Evolutionary conservation across 2,888 invertebrate species (phyloP), one percentile per base, ranked within the genome.

Genomic region (Eupithecia abbreviata): DNA sequence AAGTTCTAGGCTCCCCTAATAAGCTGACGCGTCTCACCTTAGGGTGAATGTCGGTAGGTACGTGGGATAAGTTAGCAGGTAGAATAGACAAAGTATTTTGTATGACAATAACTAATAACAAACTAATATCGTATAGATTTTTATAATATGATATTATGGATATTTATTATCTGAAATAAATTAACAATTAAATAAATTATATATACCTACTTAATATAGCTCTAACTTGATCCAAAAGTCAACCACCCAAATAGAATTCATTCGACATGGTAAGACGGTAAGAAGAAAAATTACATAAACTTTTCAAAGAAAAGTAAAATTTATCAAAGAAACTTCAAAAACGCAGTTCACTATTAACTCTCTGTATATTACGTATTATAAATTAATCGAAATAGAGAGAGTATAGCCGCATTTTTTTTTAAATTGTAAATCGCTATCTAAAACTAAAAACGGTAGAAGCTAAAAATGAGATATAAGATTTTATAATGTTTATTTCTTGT

Each of bases 1-100:
- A 93, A 94, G 90, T 94, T 94, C 91, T 92, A 91, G 92, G 90
- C 91, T 92, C 93, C 94, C 93, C 93, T 94, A 94, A 94, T 93
- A 94, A 94, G 93, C 91, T 88, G 88, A 88, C 87, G 87, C 90
- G 90, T 92, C 91, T 92, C 92, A 93, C 93, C 92, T 93, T 90
- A 89, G 92, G 92, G 93, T 84, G 91, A 91, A 91, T 80, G 82
- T 73, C 81, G 47, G 42, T 49, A 69, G 47, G 42, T 49, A 69
- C 43, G 75, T 78, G 68, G 78, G 81, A 81, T 75, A n/a, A 78
- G 69, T 47, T 30, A 15, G 41, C 49, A 71, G 18, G 12, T 10
- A 80, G 78, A 80, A 75, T 12, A 10, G 76, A 79, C 76, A 74
- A 18, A 58, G n/a, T 10, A 4, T 43, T 68, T 68, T n/a, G n/a